Evolutionary conservation across 1,140 invertebrate genomes (phyloP), one percentile per base, ranked within the genome.

Genomic region (Pentalonia nigronervosa): DNA sequence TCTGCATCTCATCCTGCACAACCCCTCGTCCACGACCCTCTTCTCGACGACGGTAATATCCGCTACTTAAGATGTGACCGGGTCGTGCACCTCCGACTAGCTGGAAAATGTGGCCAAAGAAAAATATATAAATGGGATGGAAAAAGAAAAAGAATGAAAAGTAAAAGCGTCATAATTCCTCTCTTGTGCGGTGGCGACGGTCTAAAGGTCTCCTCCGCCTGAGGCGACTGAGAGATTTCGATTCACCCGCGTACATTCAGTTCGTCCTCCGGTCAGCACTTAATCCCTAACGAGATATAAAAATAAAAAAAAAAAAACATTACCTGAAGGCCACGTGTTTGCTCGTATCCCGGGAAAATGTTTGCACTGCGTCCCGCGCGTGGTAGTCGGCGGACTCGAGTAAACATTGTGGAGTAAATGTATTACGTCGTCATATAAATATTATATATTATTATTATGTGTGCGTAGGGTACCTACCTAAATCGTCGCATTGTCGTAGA

Each of bases 131-230:
- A 90, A 90, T 41, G 88, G 88, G 50, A 41, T 25, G 7, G 21
- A 67, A n/a, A 90, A 60, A 67, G 45, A 45, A 67, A 67, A 87
- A 23, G 9, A 53, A 41, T 30, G 36, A 60, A 60, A 60, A 67
- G 67, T 67, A 47, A 90, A 90, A 90, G 53, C 89, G 53, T 90
- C 53, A 67, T 90, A 90, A 67, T 90, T 90, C 25, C 56, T 25
- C 56, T 45, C 89, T 60, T 41, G 25, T 90, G 50, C 21, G n/a
- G 47, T 0, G 0, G 45, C 41, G 1, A 11, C n/a, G 3, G 87
- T 88, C 25, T 34, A n/a, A 41, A 67, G 36, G 34, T 25, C n/a
- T 89, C 41, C 41, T 41, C 34, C 7, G 34, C 7, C 25, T 41
- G 36, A 30, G 34, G 45, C 89, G 89, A 41, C 11, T 41, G 89